Conservation (phyloP, 1,140 invertebrate genomes). For the Trichogramma pretiosum region DNA sequence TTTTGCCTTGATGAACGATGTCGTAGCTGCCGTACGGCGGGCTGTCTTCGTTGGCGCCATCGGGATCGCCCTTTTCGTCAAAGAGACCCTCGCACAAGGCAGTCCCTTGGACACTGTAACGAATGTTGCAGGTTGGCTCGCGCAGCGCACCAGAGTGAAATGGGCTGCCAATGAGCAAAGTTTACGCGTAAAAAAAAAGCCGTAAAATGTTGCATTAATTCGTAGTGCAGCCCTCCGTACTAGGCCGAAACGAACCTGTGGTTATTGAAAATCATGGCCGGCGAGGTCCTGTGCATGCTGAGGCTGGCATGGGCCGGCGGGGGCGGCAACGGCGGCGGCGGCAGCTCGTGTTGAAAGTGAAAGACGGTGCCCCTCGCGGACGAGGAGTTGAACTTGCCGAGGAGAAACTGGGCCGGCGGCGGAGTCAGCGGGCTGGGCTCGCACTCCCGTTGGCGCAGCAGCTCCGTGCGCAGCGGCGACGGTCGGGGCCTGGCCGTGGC, state of each 20-base stretch:
- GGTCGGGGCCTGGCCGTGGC: conserved; percentile 36
- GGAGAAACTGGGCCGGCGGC: conserved; percentile 18
- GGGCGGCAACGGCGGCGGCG: not conserved
- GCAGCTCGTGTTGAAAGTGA: not conserved
- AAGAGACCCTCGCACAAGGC: conserved; percentile 19
- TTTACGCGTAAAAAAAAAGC: too few relatives aligned
- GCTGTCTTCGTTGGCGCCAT: conserved; percentile 12
- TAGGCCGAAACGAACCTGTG: not conserved
- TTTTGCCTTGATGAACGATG: not conserved
- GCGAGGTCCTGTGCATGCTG: not conserved
- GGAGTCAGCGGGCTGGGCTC: conserved; percentile 33
- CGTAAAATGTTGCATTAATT: not conserved
- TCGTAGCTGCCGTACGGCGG: conserved; percentile 29
- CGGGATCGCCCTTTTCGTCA: conserved; percentile 8
- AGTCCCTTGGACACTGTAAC: conserved; percentile 25
- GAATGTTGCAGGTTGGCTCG: too few relatives aligned
- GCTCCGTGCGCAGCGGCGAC: conserved; percentile 33
- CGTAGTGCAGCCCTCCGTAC: not conserved
- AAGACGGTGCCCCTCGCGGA: not conserved
- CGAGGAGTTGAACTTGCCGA: not conserved
- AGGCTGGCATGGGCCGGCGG: not conserved
- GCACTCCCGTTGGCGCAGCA: conserved; percentile 30
- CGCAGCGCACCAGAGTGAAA: too few relatives aligned
- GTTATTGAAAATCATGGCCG: not conserved
- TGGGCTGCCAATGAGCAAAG: too few relatives aligned